Percentiles rank a stretch among this genome's conserved stretches.
These are phyloP conservation scores for Pseudococcus viburni DNA, from an alignment of 2,888 invertebrate genomes.

Conservation along the genomic window DNA sequence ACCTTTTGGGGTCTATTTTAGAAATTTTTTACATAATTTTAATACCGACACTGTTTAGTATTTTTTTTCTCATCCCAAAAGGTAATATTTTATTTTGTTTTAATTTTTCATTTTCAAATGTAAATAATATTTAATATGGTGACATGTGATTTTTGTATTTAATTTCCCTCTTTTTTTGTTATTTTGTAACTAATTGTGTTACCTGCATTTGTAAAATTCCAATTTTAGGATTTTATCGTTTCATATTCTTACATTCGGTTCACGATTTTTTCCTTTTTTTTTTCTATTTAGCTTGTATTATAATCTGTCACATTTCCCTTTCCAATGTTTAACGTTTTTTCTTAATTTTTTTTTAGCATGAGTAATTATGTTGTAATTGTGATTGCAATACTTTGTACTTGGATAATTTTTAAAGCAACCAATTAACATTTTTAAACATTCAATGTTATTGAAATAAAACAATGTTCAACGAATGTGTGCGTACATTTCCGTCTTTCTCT, in stretches of 20 bases:
- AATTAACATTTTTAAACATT: slow-evolving; percentile 58
- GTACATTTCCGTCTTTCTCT: too few species aligned
- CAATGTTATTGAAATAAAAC: slow-evolving; percentile 53
- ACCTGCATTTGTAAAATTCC: slow-evolving; percentile 53
- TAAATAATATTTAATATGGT: slow-evolving; percentile 51
- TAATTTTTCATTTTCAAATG: slow-evolving; percentile 31
- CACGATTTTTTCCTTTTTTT: slow-evolving; percentile 3
- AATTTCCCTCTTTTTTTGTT: slow-evolving; percentile 13
- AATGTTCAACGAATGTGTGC: slow-evolving; percentile 26
- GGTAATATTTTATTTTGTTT: slow-evolving; percentile 39
- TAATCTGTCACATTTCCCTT: slow-evolving; percentile 41
- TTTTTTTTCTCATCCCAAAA: background rate
- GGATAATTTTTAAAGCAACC: slow-evolving; percentile 47
- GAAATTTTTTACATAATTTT: slow-evolving; percentile 15
- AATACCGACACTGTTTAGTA: slow-evolving; percentile 36
- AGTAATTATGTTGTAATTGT: slow-evolving; percentile 31
- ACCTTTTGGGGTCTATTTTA: background rate
- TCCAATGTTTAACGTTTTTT: slow-evolving; percentile 22
- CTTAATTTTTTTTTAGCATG: slow-evolving; percentile 7
- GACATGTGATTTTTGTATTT: slow-evolving; percentile 56
- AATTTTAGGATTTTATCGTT: slow-evolving; percentile 9
- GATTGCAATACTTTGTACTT: slow-evolving; percentile 44
- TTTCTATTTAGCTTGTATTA: slow-evolving; percentile 20
- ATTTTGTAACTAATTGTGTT: slow-evolving; percentile 55
- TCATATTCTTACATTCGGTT: background rate